phyloP scores from a whole-genome alignment of 2,888 invertebrate species.

The Philonicus albiceps region DNA sequence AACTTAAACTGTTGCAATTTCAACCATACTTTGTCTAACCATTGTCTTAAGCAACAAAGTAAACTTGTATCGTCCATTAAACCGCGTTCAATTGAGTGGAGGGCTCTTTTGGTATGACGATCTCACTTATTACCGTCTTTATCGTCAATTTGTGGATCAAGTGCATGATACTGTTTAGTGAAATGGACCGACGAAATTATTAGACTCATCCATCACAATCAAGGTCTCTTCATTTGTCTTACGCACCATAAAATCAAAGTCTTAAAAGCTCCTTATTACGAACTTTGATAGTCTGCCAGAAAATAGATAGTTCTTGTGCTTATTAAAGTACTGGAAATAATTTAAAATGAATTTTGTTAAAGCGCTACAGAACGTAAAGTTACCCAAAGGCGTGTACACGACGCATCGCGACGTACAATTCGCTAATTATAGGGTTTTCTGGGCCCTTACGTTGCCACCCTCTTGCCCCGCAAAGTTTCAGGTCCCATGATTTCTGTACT shows the following conservation, averaged over 20 bases:
- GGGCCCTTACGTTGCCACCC: neutral
- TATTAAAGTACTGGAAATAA: neutral
- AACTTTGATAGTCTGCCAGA: neutral
- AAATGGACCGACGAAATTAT: conserved; percentile 6
- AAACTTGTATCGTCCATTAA: neutral
- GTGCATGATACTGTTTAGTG: neutral
- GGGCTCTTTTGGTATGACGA: neutral
- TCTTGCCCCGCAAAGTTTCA: neutral
- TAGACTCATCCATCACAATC: conserved; percentile 15
- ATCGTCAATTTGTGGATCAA: neutral
- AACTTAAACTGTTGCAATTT: neutral
- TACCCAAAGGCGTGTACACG: neutral
- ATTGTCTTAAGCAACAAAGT: neutral
- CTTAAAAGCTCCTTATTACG: neutral
- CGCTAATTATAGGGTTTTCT: neutral
- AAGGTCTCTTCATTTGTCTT: neutral
- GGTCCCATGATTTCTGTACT: neutral
- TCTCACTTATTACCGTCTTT: neutral
- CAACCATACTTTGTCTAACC: neutral
- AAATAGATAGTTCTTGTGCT: neutral
- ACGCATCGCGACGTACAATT: neutral
- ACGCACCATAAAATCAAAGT: neutral
- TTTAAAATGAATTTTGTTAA: neutral
- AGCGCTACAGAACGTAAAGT: neutral
- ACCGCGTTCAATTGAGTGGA: conserved; percentile 1